These are phyloP conservation scores for Archocentrus centrarchus DNA, from an alignment of 2,113 vertebrate species.

Conservation along the genomic window DNA sequence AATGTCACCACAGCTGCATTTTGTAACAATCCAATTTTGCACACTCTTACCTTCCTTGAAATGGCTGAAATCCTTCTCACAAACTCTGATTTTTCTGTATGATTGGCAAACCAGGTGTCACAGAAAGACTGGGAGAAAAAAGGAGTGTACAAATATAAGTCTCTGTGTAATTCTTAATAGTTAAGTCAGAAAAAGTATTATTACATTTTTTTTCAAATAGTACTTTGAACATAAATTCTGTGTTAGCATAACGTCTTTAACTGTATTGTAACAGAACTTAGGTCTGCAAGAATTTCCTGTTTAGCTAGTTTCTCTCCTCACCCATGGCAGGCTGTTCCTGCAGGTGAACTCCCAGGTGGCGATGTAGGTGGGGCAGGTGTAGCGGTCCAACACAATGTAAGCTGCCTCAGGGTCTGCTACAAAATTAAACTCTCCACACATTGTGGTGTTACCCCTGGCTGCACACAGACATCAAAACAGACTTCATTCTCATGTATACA, in stretches of 20 bases:
- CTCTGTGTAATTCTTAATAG: too few relatives aligned
- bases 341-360: constrained; percentile 83
- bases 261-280: not conserved
- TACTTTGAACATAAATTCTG: not conserved
- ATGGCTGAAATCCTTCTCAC: constrained; percentile 74
- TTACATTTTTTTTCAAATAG: not conserved
- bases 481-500: accelerated
- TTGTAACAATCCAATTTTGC: not conserved
- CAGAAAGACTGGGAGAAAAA: constrained; percentile 75
- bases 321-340: constrained; percentile 75
- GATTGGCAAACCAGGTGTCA: constrained; percentile 70
- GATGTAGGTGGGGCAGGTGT: constrained; percentile 79
- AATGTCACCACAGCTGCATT: too few relatives aligned
- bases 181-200: constrained; percentile 24
- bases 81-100: constrained; percentile 79
- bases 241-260: not conserved
- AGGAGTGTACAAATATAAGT: not conserved
- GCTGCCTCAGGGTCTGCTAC: constrained; percentile 81
- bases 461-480: not conserved
- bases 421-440: constrained; percentile 84
- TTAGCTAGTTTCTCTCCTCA: constrained; percentile 27
- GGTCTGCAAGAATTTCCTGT: not conserved
- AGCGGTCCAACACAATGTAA: constrained; percentile 78
- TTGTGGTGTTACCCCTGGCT: constrained; percentile 79
- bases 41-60: constrained; percentile 37